Percentiles rank a stretch among this genome's conserved stretches.
Evolutionary conservation across 2,888 invertebrate genomes (phyloP).

Genomic region (Cyclophora albipunctata): DNA sequence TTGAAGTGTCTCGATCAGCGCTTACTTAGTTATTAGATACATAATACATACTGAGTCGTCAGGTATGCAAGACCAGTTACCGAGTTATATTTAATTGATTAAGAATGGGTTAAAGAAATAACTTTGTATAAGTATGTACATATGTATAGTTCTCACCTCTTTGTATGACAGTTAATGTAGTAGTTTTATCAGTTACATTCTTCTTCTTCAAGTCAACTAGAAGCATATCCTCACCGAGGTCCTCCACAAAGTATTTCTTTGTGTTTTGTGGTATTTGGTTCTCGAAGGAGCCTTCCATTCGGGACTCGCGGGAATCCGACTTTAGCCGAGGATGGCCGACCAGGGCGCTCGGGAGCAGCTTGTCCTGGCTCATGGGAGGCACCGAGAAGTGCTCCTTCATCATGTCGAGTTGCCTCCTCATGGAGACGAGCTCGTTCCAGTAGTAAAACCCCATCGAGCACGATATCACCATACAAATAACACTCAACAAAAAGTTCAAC

Average conservation of each 20-base stretch:
- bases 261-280: constrained; percentile 30
- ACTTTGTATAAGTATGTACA: too few species aligned
- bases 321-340: constrained; percentile 32
- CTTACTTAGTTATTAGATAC: too few species aligned
- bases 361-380: constrained; percentile 42
- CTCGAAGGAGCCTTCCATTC: constrained; percentile 31
- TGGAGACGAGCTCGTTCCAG: constrained; percentile 60
- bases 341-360: constrained; percentile 41
- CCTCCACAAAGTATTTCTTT: constrained; percentile 52
- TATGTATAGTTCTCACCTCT: background rate
- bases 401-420: constrained; percentile 54
- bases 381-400: constrained; percentile 51
- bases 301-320: constrained; percentile 36
- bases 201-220: constrained; percentile 59
- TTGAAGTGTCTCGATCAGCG: too few species aligned
- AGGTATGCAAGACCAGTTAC: too few species aligned
- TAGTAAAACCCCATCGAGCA: constrained; percentile 60
- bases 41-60: too few species aligned
- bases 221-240: constrained; percentile 58
- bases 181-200: constrained; percentile 28
- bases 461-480: constrained; percentile 56
- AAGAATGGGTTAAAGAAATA: too few species aligned
- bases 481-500: constrained; percentile 58
- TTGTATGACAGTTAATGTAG: background rate
- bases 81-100: too few species aligned